These are phyloP conservation scores for Pseudomyrmex pallidus DNA, from an alignment of 1,140 invertebrate species.

Conservation along the genomic window DNA sequence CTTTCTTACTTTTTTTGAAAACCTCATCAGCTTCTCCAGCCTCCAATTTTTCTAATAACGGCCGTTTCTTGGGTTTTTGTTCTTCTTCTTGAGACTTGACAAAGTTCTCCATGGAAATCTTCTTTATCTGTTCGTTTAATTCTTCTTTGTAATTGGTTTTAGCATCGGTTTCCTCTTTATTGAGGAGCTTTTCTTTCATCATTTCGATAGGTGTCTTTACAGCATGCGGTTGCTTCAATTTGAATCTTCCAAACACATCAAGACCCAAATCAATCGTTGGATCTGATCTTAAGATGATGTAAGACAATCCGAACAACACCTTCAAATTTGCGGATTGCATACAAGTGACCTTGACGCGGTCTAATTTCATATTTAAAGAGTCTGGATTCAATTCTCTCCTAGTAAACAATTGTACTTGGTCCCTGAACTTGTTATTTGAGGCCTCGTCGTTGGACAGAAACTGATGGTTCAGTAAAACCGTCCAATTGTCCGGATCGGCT, in stretches of 20 bases:
- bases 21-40: slow-evolving; percentile 74
- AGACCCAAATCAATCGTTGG: slow-evolving; percentile 77
- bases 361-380: slow-evolving; percentile 79
- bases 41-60: slow-evolving; percentile 78
- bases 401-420: slow-evolving; percentile 82
- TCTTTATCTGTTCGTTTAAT: slow-evolving; percentile 75
- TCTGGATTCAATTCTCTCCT: slow-evolving; percentile 81
- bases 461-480: slow-evolving; percentile 80
- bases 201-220: slow-evolving; percentile 63
- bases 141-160: slow-evolving; percentile 75
- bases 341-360: slow-evolving; percentile 81
- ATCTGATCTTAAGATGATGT: slow-evolving; percentile 80
- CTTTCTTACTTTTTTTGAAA: slow-evolving; percentile 63
- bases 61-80: slow-evolving; percentile 68
- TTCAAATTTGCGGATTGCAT: slow-evolving; percentile 82
- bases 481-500: slow-evolving; percentile 80
- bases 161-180: slow-evolving; percentile 64
- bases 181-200: slow-evolving; percentile 79
- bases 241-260: slow-evolving; percentile 82
- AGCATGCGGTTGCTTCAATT: slow-evolving; percentile 75
- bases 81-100: slow-evolving; percentile 74
- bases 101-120: slow-evolving; percentile 72
- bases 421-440: slow-evolving; percentile 78
- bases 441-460: slow-evolving; percentile 83
- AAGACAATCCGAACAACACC: slow-evolving; percentile 80